Evolutionary conservation across 2,888 invertebrate species (phyloP), one percentile per base, ranked within the genome.

Genomic region (Epistrophe grossulariae): DNA sequence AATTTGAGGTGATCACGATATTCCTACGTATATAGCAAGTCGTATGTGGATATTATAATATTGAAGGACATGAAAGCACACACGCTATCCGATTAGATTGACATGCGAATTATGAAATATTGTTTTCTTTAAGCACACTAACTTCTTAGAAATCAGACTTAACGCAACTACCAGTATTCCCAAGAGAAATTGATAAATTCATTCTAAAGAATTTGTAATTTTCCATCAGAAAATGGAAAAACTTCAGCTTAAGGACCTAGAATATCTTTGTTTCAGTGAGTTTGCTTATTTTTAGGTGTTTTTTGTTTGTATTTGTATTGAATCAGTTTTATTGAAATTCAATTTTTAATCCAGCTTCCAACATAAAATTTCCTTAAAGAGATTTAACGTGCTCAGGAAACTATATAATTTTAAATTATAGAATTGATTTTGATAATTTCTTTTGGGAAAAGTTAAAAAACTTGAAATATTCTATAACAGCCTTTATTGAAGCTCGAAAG

Each of bases 1-100:
- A 82, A 82, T 82, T 85, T 43, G 78, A 81, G 73, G 81, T 73
- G 85, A 85, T 82, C 85, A 85, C 85, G 82, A 82, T 73, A 82
- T 85, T 17, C 10, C 31, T n/a, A n/a, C n/a, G n/a, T n/a, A 24
- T 24, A 31, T 2, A 17, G 19, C 57, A 59, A 59, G 17, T 43
- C 55, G 45, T 59, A 28, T 15, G 8, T 55, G 9, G 1, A 62
- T 48, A 55, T 64, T 57, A n/a, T n/a, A 9, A 24, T 19, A 55
- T 60, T 60, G 82, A 85, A 85, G 82, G 85, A 66, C 82, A 82
- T 55, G 59, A 17, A n/a, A 19, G 17, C 52, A 70, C 62, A 81
- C 72, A 77, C 64, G 77, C 48, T 45, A 84, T 52, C n/a, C 35
- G 9, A n/a, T 72, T 11, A 52, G 38, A 57, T n/a, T 72, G 72